Evolutionary conservation across 2,888 invertebrate genomes (phyloP), one percentile per base, ranked within the genome.

Genomic region (Kuschelorhynchus macadamiae): DNA sequence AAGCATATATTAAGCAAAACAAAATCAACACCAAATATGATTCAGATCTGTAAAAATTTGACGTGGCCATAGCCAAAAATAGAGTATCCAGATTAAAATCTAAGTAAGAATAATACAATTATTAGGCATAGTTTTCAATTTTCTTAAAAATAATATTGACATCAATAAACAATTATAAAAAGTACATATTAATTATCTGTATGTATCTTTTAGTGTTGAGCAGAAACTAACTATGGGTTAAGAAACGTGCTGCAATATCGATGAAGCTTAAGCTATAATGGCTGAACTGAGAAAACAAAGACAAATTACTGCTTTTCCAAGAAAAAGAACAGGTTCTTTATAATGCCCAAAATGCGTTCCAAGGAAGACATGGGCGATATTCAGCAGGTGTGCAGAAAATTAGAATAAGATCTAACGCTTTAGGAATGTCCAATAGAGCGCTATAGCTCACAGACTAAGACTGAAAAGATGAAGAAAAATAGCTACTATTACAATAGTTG

Each of bases 191-290:
- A n/a, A n/a, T n/a, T n/a, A 25, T 25, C 25, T 25, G n/a, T 25
- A 25, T 25, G 4, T 25, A 5, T 7, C 7, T 25, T 75, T 71
- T 21, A 95, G 95, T 82, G 95, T 96, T 74, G 95, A 95, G 82
- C 92, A 94, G 85, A 95, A 95, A 85, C 86, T 97, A 77, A 93
- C 90, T 81, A 89, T 92, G 17, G 92, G 92, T 75, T 90, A 94
- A 82, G 90, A 91, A 55, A 93, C 93, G 47, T 94, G 94, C 81
- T 97, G 97, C 83, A 96, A 94, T 81, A 92, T 96, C 76, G 91
- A 92, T 39, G 96, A 97, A 85, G 97, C 97, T 11, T 95, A 96
- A 84, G 96, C 96, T n/a, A 97, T 97, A 67, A 92, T 96, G 88
- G 92, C 93, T 56, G 96, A 97, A 84, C 88, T 97, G 77, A 89